Evolutionary conservation across 2,888 invertebrate genomes (phyloP), one percentile per base, ranked within the genome.

Genomic region (Aleiodes alternator): DNA sequence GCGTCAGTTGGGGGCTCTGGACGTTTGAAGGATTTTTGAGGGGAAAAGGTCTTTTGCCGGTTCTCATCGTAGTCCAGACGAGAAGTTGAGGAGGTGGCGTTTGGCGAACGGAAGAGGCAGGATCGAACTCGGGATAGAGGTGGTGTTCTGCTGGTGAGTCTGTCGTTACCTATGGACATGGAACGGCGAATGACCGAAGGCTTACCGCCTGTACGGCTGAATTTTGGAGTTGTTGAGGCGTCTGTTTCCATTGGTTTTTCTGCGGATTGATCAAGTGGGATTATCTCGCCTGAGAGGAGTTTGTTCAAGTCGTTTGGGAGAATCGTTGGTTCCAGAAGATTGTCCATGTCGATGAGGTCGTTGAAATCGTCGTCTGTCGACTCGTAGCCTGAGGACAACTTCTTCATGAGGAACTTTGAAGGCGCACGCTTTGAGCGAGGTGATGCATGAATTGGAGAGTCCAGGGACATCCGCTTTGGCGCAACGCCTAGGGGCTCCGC

Each of bases 311-410:
- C 92, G 72, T 90, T 90, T 9, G 94, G 93, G 31, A 88, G 86
- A 6, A 69, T 57, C 1, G 84, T 83, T 29, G 59, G 73, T 72
- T 92, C 91, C 55, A 90, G 90, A 53, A 92, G 84, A 48, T 91
- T 89, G 71, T 93, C 93, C 84, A 92, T 90, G 82, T 93, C 93
- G 70, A 92, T 91, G 74, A 94, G 90, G 68, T 94, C 93, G 85
- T 92, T 90, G 83, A 93, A 94, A 66, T 93, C 94, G 81, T 94
- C 94, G 85, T 94, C 93, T 84, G 91, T 91, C 23, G 92, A 92
- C 76, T 92, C 92, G 86, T 93, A 93, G 48, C 91, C 91, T 0
- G 91, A 90, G 4, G 92, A 92, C 23, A 92, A 88, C 77, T 90
- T 91, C 56, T 91, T 90, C 76, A 91, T 90, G 8, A 91, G 85